Evolutionary conservation across 2,797 vertebrate genomes (phyloP).

Genomic region (Platalea minor): DNA sequence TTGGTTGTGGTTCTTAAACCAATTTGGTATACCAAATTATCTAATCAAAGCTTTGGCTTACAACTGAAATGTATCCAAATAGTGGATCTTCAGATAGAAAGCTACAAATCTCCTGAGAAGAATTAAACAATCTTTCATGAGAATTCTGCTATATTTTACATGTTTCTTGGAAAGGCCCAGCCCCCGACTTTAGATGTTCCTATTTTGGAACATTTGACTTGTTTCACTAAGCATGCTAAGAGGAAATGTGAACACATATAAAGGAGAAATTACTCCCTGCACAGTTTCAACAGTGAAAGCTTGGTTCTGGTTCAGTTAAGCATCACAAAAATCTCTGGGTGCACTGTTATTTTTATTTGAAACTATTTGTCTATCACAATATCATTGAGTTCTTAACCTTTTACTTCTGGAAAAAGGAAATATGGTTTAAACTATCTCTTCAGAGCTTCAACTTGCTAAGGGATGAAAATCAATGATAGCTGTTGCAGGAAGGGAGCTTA

Average conservation of each 20-base stretch:
- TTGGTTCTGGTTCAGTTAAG: slow-evolving; percentile 23
- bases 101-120: neutral
- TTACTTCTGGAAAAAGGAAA: neutral
- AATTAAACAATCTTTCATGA: neutral
- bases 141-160: neutral
- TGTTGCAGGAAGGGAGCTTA: neutral
- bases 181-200: neutral
- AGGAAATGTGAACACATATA: neutral
- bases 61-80: neutral
- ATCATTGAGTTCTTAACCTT: neutral
- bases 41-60: neutral
- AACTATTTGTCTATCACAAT: slow-evolving; percentile 29
- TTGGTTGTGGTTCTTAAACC: neutral
- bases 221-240: neutral
- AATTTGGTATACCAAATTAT: neutral
- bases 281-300: neutral
- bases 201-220: neutral
- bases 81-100: neutral
- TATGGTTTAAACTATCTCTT: neutral
- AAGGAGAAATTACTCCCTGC: neutral
- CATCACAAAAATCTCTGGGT: slow-evolving; percentile 4
- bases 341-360: slow-evolving; percentile 9
- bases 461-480: neutral
- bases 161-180: neutral
- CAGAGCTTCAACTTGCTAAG: neutral